Base-by-base conservation (phyloP, 2,888 invertebrate genomes). In the Sarcophaga carnaria region DNA sequence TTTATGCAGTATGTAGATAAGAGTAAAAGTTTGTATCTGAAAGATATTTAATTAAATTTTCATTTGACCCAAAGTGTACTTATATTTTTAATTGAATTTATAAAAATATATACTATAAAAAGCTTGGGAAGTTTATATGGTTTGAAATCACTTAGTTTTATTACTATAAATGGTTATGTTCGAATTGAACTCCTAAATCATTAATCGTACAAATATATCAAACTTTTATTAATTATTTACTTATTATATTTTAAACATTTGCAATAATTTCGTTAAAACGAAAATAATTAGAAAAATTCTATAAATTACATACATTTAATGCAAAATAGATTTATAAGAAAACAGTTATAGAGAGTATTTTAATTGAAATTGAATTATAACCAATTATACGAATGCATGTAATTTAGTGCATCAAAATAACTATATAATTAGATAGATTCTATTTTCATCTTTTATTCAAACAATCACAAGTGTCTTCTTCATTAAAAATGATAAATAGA, bases 231-330 rank as follows among this genome's bases (percentile, higher is more conserved):
- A 80, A 54, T 12, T 47, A 49, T 8, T 75, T 78, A 83, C 78
- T 71, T 74, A 74, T 66, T 49, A 76, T 17, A 20, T 25, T 64
- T 76, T 70, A 69, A 76, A 72, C 25, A 66, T 72, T 66, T 66
- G 80, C 84, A 84, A 80, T 80, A 70, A 70, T 66, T 67, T 64
- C 59, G 27, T 17, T n/a, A n/a, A 70, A 59, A 59, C n/a, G 71
- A 27, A 59, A 59, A 54, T 22, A 25, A 20, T 6, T 70, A 14
- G 1, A 22, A 22, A 60, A 45, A 80, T 37, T 62, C 45, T 60
- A 47, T 78, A 37, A 37, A 37, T 37, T 37, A 37, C 5, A 5
- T 27, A 8, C 8, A 10, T 67, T 67, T 54, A 67, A 60, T 62
- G 27, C 45, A 14, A 37, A 54, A 71, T 49, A 64, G 20, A 5